A percentile compares a stretch with the other conserved stretches of the same genome.
phyloP scores from a whole-genome alignment of 2,113 vertebrate genomes.

The Crotophaga sulcirostris region DNA sequence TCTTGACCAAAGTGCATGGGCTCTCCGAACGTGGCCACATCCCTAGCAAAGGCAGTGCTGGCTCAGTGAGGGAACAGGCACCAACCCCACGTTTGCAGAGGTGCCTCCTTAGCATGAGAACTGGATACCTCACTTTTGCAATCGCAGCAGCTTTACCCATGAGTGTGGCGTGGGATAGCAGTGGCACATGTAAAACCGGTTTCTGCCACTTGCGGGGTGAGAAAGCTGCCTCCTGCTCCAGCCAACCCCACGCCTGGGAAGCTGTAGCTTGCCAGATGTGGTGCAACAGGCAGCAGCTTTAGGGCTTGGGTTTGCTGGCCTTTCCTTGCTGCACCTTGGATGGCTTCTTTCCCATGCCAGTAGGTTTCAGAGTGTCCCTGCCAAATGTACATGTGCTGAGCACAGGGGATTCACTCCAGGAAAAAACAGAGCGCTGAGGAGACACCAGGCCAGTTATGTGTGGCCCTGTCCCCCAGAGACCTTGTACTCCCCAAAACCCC shows the following conservation, averaged over 20 bases:
- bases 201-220: neutral
- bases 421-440: neutral
- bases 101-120: conserved; percentile 4
- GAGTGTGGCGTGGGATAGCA: neutral
- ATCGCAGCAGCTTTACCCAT: neutral
- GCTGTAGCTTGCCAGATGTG: neutral
- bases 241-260: neutral
- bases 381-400: neutral
- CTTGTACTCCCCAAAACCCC: neutral
- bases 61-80: neutral
- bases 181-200: neutral
- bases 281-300: neutral
- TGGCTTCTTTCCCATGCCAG: neutral
- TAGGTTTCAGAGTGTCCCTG: neutral
- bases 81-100: neutral
- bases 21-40: neutral
- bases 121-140: neutral
- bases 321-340: neutral
- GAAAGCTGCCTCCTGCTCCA: neutral
- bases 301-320: neutral
- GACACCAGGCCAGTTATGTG: neutral
- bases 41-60: neutral
- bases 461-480: neutral
- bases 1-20: rapidly evolving
- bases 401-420: neutral